These are phyloP conservation scores for Morbakka virulenta DNA, from an alignment of 30 jellyfish, hydroid and myxozoan species.

Conservation along the genomic window DNA sequence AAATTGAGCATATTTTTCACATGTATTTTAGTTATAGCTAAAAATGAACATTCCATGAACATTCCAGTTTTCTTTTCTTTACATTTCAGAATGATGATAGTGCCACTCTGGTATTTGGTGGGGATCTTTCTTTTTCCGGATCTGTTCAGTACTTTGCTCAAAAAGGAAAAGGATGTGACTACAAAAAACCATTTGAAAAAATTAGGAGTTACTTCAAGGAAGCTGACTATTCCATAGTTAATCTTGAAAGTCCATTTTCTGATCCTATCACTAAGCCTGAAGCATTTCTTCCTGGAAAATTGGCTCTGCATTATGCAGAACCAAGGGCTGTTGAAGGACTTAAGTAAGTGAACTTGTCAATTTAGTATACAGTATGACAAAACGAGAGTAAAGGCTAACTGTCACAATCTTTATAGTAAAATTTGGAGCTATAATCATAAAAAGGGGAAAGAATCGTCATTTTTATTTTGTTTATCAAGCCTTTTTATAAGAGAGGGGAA, in stretches of 20 bases:
- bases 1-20: too few relatives aligned
- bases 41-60: too few relatives aligned
- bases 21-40: too few relatives aligned
- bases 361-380: too few relatives aligned
- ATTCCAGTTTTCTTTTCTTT: too few relatives aligned
- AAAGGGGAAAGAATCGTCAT: too few relatives aligned
- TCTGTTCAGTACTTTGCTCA: constrained; percentile 42
- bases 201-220: constrained; percentile 9
- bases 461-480: too few relatives aligned
- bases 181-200: constrained; percentile 13
- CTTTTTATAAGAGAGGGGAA: too few relatives aligned
- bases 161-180: constrained; percentile 38
- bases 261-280: neutral
- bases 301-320: neutral
- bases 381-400: too few relatives aligned
- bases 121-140: constrained; percentile 59
- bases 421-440: too few relatives aligned
- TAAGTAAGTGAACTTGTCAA: neutral
- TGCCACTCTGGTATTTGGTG: constrained; percentile 47
- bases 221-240: constrained; percentile 64
- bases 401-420: too few relatives aligned
- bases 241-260: constrained; percentile 14
- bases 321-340: neutral
- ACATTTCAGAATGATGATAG: constrained; percentile 16
- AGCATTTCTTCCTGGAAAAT: neutral